Percentiles rank a stretch among this genome's conserved stretches.
Conservation (phyloP, 2,113 vertebrate genomes). For the Rhegmatorhina hoffmannsi region DNA sequence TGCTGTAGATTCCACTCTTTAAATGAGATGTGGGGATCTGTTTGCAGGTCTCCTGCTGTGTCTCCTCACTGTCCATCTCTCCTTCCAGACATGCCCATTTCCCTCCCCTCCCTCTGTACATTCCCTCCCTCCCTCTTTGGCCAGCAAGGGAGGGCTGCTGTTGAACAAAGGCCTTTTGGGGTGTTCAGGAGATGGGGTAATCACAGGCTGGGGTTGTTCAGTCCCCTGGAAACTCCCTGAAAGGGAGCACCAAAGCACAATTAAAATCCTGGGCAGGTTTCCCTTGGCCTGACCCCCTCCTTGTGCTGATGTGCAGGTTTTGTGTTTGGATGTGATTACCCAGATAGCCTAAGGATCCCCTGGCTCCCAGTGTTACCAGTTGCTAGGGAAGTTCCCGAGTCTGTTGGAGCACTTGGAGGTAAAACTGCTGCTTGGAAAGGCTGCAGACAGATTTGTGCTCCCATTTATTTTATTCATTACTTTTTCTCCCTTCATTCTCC, state of each 20-base stretch:
- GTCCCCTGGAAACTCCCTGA: neutral
- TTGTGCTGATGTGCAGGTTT: neutral
- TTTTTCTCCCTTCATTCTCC: neutral
- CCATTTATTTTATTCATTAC: conserved; percentile 45
- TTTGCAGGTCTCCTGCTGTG: neutral
- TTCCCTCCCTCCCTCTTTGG: neutral
- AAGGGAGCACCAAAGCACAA: neutral
- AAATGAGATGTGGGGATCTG: neutral
- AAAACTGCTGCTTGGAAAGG: neutral
- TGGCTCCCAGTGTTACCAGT: neutral
- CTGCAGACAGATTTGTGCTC: conserved; percentile 15
- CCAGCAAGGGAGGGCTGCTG: neutral
- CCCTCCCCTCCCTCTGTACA: neutral
- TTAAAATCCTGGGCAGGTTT: neutral
- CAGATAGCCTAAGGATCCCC: neutral
- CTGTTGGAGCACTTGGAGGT: neutral
- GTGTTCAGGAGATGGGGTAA: neutral
- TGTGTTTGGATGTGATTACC: neutral
- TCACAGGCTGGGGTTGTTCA: too few species aligned
- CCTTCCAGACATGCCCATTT: neutral
- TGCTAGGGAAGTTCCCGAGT: neutral
- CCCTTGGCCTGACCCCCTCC: neutral
- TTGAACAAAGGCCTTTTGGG: neutral
- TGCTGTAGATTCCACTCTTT: neutral
- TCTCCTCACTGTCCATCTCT: neutral